These are phyloP conservation scores for Clupea harengus DNA, from an alignment of 2,113 vertebrate genomes.

Conservation along the genomic window DNA sequence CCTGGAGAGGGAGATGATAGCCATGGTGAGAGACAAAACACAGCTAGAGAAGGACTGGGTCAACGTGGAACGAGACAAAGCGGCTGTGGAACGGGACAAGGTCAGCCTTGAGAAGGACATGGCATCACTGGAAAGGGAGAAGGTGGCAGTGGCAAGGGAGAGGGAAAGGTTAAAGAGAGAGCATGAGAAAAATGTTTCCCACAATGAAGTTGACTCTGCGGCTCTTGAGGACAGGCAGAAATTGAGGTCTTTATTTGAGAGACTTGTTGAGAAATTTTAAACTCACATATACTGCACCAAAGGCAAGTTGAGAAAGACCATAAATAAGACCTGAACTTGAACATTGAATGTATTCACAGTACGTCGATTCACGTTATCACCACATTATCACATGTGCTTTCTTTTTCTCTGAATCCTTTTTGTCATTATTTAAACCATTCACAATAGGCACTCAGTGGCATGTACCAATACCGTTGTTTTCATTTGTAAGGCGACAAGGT, in stretches of 20 bases:
- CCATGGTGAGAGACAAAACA: slow-evolving; percentile 61
- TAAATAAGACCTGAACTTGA: neutral
- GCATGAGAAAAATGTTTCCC: slow-evolving; percentile 23
- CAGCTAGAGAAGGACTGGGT: slow-evolving; percentile 67
- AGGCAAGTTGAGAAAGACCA: neutral
- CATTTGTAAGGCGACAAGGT: neutral
- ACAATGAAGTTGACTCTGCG: slow-evolving; percentile 21
- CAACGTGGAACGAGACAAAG: slow-evolving; percentile 57
- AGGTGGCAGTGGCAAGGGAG: slow-evolving; percentile 60
- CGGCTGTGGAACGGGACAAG: slow-evolving; percentile 48
- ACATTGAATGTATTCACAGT: neutral
- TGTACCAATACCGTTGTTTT: neutral
- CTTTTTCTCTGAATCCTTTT: neutral
- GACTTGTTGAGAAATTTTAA: slow-evolving; percentile 49
- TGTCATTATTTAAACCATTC: too few relatives aligned
- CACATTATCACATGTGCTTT: neutral
- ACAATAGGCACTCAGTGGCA: too few relatives aligned
- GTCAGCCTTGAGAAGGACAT: slow-evolving; percentile 53
- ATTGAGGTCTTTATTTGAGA: slow-evolving; percentile 42
- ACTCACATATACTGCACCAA: neutral
- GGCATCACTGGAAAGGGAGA: slow-evolving; percentile 54
- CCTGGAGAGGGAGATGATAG: slow-evolving; percentile 62
- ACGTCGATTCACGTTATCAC: neutral
- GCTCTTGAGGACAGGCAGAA: slow-evolving; percentile 44
- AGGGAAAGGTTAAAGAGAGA: slow-evolving; percentile 37